Evolutionary conservation across 1,140 invertebrate species (phyloP), one percentile per base, ranked within the genome.

Genomic region (Dreissena polymorpha): DNA sequence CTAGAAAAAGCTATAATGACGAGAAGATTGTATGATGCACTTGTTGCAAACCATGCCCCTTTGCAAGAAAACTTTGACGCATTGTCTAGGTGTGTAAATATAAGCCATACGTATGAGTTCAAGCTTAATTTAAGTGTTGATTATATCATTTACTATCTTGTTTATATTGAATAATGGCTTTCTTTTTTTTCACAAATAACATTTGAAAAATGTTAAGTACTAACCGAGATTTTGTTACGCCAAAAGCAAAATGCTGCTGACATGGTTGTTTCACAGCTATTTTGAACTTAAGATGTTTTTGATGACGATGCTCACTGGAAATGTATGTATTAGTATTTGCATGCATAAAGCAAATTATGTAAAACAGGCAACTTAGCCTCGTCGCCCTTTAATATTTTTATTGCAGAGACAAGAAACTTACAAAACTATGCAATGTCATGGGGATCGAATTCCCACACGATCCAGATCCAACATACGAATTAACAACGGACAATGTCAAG

Each of bases 51-150:
- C 74, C 77, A 73, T 51, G 89, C 90, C 10, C 83, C 86, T n/a
- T 70, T 92, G 10, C 79, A 80, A 63, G 90, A 92, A 81, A 87
- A 91, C 81, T 92, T 92, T 88, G 89, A 92, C 68, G 39, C 21
- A 7, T 67, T 89, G n/a, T 63, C 85, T 57, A 91, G 90, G 90
- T 91, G 69, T 14, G 39, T 39, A 5, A 39, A 2, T 39, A 39
- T 39, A 8, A 39, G 39, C 39, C 39, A 39, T 39, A 39, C 39
- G 39, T 39, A 39, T 39, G 8, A 5, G 39, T 39, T 39, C 39
- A 39, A 39, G 8, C 39, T 39, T 39, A 39, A 8, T 39, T 39
- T 39, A 39, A 39, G 39, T 39, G 39, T 39, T 39, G 39, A 39
- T 39, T 39, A 39, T 39, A 39, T 39, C 39, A 39, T 39, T 39